Evolutionary conservation across 1,140 invertebrate species (phyloP).

Genomic region (Cyclina sinensis): DNA sequence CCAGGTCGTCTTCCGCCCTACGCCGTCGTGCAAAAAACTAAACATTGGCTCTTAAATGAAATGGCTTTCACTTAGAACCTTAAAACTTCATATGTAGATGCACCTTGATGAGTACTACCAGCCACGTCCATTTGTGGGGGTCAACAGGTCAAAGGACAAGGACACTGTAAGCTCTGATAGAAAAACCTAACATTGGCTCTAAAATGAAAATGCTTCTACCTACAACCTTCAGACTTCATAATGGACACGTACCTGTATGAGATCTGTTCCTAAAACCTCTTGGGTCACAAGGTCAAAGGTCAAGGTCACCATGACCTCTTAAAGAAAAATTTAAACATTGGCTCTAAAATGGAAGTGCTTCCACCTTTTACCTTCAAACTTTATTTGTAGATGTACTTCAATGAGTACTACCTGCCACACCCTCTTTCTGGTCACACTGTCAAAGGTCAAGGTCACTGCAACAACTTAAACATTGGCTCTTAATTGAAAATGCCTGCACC

Average conservation of each 20-base stretch:
- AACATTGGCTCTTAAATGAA: slow-evolving; percentile 41
- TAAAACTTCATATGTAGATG: too few relatives aligned
- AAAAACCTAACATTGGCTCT: too few relatives aligned
- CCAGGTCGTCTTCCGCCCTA: slow-evolving; percentile 23
- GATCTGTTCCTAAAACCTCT: neutral
- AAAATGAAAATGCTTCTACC: slow-evolving; percentile 38
- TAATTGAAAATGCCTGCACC: slow-evolving; percentile 31
- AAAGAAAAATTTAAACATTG: slow-evolving; percentile 3
- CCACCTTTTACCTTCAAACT: slow-evolving; percentile 37
- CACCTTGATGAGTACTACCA: too few relatives aligned
- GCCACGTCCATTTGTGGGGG: neutral
- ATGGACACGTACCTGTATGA: slow-evolving; percentile 40
- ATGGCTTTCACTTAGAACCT: slow-evolving; percentile 31
- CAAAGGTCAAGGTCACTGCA: slow-evolving; percentile 21
- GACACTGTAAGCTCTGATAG: too few relatives aligned
- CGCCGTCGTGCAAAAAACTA: slow-evolving; percentile 25
- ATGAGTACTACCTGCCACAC: slow-evolving; percentile 27
- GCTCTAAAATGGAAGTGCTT: too few relatives aligned
- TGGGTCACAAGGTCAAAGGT: too few relatives aligned
- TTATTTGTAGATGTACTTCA: slow-evolving; percentile 33
- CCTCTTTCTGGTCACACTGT: slow-evolving; percentile 4
- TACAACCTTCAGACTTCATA: slow-evolving; percentile 38
- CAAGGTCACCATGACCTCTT: too few relatives aligned
- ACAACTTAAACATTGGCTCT: slow-evolving; percentile 33
- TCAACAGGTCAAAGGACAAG: too few relatives aligned